Base-by-base conservation (phyloP, 1,140 invertebrate species). In the Arion vulgaris region DNA sequence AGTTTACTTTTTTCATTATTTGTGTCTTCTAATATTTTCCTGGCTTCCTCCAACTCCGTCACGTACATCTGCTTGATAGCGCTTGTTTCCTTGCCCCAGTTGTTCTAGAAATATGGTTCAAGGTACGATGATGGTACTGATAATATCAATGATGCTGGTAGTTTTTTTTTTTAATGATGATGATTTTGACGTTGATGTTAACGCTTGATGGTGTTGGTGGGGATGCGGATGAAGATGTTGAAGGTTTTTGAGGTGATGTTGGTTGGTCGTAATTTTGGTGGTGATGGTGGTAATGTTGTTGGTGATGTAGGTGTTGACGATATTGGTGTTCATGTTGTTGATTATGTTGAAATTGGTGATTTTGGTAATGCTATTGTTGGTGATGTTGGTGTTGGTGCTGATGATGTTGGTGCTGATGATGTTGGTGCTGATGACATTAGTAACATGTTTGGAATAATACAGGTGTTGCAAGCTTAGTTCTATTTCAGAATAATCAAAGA, bases 51-150 rank as follows among this genome's bases (percentile, higher is more conserved):
- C 81, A 94, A 81, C 81, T 94, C 93, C n/a, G 88, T 89, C 74
- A 93, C 93, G 86, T 93, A 94, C 91, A 93, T 93, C 45, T 90
- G 88, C 86, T 93, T 93, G 75, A 94, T 90, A 78, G 88, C 91
- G 68, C 83, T 87, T 0, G 93, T 92, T 87, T 93, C 93, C 80
- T 92, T 91, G 34, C 93, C 93, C 91, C 92, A 93, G 86, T 93
- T 90, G 39, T 57, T 78, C 76, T 78, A 36, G 53, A 78, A 28
- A 74, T 15, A 74, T 41, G 26, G 41, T 9, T 9, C 32, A 39
- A 72, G 72, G 5, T 23, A 72, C 32, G 36, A 72, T 45, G 41
- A 15, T 7, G 41, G 41, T 45, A 17, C 53, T 57, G 62, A 28
- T 68, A 23, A 9, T 68, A 23, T 68, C 34, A 23, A 9, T 19